Base-by-base conservation (phyloP, 2,797 vertebrate genomes). In the Enteromius mattozi region DNA sequence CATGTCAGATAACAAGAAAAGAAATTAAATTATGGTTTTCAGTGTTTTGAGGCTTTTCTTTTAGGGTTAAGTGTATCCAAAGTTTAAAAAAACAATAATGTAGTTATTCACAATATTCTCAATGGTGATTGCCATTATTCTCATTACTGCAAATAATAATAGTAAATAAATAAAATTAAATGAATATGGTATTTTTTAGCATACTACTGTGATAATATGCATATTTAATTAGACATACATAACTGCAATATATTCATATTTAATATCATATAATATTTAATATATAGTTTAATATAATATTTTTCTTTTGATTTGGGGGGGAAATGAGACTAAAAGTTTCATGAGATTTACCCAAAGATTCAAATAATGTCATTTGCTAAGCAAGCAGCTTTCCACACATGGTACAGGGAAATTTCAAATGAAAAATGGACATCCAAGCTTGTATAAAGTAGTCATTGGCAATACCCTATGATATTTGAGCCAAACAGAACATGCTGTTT, bases 401-500 rank as follows among this genome's bases (percentile, higher is more conserved):
- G 6, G 27, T 80, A 19, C 19, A 24, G n/a, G n/a, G 51, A 90
- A 91, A 91, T 87, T 92, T 87, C 76, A 88, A 89, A 89, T 92
- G 86, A 89, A 92, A 91, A 93, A 90, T 93, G 91, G 90, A 79
- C 16, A 91, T 92, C 87, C 89, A 91, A 92, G 66, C 61, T 37
- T 80, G 65, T n/a, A n/a, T 70, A 77, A 81, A 63, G 56, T 72
- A 79, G 74, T 71, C 70, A 51, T 77, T 72, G 65, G 75, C 81
- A 86, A 88, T 61, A 82, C 37, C 47, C 75, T 85, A 89, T 91
- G 93, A 94, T 92, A 94, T 90, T 75, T 78, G 92, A 94, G 89
- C 90, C 87, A n/a, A 59, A 76, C 80, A 74, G 70, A 84, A 71
- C 63, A 76, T 42, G n/a, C 86, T 86, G 87, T 92, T 88, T 88